Conservation (phyloP, 1,140 invertebrate species). For the Meteorus sp. region DNA sequence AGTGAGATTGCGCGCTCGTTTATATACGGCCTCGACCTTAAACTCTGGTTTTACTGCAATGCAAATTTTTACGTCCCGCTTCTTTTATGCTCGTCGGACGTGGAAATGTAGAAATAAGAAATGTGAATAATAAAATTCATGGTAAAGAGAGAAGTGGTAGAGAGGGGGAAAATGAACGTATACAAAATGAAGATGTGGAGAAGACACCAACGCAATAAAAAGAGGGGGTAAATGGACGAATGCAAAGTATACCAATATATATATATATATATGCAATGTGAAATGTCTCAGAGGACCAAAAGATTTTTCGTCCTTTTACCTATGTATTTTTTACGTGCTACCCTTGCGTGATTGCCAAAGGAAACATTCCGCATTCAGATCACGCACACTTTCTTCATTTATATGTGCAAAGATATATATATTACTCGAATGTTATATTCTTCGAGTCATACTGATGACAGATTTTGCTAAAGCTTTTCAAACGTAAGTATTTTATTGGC, state of each 20-base stretch:
- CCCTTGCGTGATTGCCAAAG: background rate
- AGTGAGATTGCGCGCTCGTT: conserved; percentile 16
- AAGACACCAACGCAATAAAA: no score
- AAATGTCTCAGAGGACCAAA: no score
- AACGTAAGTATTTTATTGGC: conserved; percentile 33
- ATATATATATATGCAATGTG: no score
- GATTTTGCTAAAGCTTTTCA: conserved; percentile 28
- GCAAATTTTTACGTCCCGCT: conserved; percentile 38
- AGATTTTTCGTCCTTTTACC: background rate
- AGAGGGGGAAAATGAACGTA: conserved; percentile 4
- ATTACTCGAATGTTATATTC: no score
- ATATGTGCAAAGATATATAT: no score
- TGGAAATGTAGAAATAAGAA: conserved; percentile 16
- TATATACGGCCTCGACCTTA: conserved; percentile 25
- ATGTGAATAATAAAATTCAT: background rate
- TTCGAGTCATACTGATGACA: no score
- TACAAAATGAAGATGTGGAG: background rate
- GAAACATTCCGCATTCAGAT: conserved; percentile 26
- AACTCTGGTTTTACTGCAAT: conserved; percentile 37
- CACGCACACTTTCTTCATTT: conserved; percentile 10
- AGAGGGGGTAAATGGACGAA: no score
- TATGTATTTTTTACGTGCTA: background rate
- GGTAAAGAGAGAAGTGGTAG: background rate
- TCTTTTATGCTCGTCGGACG: conserved; percentile 19
- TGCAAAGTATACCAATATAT: no score